These are phyloP conservation scores for Pseudomyrmex flavicornis DNA, from an alignment of 1,140 invertebrate genomes.

Conservation along the genomic window DNA sequence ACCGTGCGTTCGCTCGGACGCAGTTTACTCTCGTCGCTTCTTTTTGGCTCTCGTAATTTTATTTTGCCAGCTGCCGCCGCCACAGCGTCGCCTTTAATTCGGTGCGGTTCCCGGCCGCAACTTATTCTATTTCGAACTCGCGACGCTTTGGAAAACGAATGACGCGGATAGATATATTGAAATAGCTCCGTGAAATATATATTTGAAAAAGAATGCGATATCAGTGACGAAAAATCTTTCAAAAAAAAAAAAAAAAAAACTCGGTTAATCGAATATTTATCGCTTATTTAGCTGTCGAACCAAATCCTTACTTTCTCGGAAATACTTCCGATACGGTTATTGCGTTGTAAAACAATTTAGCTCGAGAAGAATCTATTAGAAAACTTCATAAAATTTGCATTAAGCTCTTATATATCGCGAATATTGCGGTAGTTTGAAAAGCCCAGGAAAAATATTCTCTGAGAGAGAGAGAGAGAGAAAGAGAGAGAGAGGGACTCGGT, in stretches of 20 bases:
- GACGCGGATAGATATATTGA: background rate
- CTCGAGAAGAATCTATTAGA: background rate
- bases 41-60: constrained; percentile 40
- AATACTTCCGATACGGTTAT: background rate
- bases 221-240: too few species aligned
- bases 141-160: constrained; percentile 17
- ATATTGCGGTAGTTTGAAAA: constrained; percentile 14
- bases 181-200: background rate
- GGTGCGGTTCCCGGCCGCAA: constrained; percentile 30
- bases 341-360: background rate
- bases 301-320: background rate
- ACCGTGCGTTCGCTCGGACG: constrained; percentile 1
- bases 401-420: background rate
- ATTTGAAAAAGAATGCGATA: too few species aligned
- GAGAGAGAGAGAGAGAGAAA: background rate
- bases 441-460: constrained; percentile 16
- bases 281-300: too few species aligned
- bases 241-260: too few species aligned
- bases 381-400: background rate
- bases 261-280: background rate
- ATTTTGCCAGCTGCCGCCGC: constrained; percentile 56
- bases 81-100: constrained; percentile 55
- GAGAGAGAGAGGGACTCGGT: background rate
- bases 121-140: constrained; percentile 37
- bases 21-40: constrained; percentile 28